Conservation (phyloP, 2,113 vertebrate species). For the Phaethon lepturus region DNA sequence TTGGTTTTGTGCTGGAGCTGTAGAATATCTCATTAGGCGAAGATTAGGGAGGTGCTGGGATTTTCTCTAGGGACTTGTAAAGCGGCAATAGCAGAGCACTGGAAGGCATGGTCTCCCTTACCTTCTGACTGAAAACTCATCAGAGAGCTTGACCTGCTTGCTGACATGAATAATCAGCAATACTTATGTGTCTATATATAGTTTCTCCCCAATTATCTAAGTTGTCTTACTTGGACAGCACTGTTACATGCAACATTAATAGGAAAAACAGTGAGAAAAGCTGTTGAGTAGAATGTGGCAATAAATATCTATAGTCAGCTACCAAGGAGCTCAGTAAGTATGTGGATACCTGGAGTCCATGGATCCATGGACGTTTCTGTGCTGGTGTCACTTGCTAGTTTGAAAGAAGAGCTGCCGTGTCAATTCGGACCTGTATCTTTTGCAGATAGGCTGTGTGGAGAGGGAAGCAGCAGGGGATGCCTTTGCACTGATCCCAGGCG, state of each 20-base stretch:
- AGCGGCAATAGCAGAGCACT: neutral
- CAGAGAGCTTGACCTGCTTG: neutral
- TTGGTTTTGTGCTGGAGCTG: neutral
- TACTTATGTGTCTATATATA: neutral
- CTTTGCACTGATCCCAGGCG: neutral
- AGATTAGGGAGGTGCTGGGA: neutral
- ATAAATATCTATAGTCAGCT: neutral
- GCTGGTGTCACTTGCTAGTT: neutral
- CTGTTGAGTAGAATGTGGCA: neutral
- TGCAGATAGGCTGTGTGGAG: neutral
- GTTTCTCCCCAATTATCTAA: neutral
- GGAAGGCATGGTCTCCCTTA: neutral
- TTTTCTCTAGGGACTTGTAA: neutral
- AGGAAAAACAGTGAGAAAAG: neutral
- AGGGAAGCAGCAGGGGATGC: neutral
- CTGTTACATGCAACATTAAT: neutral
- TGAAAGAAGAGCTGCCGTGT: neutral
- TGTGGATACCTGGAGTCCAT: neutral
- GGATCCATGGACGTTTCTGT: neutral
- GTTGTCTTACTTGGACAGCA: neutral
- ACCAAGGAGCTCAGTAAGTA: neutral
- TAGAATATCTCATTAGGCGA: neutral
- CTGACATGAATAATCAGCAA: slow-evolving; percentile 8
- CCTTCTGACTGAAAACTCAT: neutral
- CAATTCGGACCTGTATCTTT: neutral